Conservation (phyloP, 2,113 vertebrate genomes). For the Tychaedon coryphoeus region DNA sequence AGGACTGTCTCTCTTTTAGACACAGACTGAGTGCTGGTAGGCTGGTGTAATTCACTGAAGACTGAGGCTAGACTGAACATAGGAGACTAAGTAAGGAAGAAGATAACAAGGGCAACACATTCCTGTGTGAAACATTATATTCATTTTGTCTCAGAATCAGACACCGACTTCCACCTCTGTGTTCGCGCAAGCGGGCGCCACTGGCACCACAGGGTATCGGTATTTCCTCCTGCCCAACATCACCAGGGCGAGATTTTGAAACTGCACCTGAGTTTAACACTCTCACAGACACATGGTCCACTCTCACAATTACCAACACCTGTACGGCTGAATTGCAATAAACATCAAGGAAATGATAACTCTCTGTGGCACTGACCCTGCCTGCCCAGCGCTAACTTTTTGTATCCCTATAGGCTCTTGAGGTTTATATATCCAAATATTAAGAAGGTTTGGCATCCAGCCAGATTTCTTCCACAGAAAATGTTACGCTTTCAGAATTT, state of each 20-base stretch:
- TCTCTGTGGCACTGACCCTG: background rate
- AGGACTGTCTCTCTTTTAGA: background rate
- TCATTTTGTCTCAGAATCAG: background rate
- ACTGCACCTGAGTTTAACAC: background rate
- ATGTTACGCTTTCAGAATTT: background rate
- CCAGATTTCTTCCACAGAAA: background rate
- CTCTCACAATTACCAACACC: background rate
- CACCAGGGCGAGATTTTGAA: background rate
- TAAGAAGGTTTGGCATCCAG: background rate
- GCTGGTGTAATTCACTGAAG: background rate
- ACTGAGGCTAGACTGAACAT: background rate
- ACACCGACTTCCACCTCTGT: background rate
- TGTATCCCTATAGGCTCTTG: background rate
- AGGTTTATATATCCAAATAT: background rate
- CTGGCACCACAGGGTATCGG: fast-evolving
- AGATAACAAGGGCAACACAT: background rate
- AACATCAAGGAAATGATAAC: background rate
- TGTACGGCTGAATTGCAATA: background rate
- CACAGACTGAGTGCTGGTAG: background rate
- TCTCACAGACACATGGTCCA: background rate
- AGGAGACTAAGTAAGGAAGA: background rate
- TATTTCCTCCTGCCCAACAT: background rate
- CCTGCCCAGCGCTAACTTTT: background rate
- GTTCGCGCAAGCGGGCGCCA: fast-evolving
- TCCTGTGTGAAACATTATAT: conserved; percentile 20